A percentile compares a stretch with the other conserved stretches of the same genome.
These are phyloP conservation scores for Galeopsomyia nigrocyanea DNA, from an alignment of 2,888 invertebrate species.

Conservation along the genomic window DNA sequence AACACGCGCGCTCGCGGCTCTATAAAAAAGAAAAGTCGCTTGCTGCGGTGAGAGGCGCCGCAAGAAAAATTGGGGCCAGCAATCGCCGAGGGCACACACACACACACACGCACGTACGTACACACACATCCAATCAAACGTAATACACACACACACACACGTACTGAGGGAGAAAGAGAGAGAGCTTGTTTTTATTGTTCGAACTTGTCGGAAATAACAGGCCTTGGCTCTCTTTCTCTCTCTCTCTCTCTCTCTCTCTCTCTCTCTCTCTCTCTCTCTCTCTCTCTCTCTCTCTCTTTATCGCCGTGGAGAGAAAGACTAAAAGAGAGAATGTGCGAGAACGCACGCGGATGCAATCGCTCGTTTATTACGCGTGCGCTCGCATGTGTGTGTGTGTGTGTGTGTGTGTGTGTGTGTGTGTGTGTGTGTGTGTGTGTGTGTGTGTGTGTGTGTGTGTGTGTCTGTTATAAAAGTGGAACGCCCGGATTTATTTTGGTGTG, in stretches of 20 bases:
- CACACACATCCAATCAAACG: background rate
- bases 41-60: constrained; percentile 24
- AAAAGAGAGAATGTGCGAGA: constrained; percentile 5
- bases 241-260: background rate
- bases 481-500: too few relatives aligned
- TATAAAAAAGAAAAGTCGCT: constrained; percentile 45
- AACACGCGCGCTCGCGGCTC: too few relatives aligned
- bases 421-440: constrained; percentile 8
- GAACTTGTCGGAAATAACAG: constrained; percentile 32
- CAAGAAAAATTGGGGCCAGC: constrained; percentile 49
- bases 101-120: constrained; percentile 10
- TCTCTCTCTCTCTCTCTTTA: constrained; percentile 5
- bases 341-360: constrained; percentile 2
- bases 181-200: background rate
- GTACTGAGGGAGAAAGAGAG: too few relatives aligned
- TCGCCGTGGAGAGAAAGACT: background rate
- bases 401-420: background rate
- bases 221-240: constrained; percentile 12
- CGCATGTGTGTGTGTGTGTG: background rate
- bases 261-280: background rate
- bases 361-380: constrained; percentile 15
- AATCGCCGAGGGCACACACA: constrained; percentile 39
- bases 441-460: constrained; percentile 9
- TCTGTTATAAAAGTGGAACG: too few relatives aligned
- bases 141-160: too few relatives aligned